Conservation (phyloP, 1,140 invertebrate genomes). For the Micrasema longulum region DNA sequence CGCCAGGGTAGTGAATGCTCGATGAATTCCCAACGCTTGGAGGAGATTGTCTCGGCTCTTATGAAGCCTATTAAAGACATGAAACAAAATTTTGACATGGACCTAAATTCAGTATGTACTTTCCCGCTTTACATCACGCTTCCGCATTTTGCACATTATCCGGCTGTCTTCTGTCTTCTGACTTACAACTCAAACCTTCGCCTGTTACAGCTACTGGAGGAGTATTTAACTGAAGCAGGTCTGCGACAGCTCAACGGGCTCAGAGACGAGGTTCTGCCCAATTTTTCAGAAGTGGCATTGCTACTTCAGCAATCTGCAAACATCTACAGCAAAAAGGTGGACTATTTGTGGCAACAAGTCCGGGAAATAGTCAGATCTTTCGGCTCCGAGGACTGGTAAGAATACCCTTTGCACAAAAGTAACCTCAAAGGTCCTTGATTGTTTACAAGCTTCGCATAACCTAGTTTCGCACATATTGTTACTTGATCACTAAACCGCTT, state of each 20-base stretch:
- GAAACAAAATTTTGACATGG: constrained; percentile 64
- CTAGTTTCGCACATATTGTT: too few species aligned
- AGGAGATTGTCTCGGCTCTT: constrained; percentile 65
- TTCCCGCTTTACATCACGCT: neutral
- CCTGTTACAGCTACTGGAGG: constrained; percentile 61
- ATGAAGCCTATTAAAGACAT: constrained; percentile 64
- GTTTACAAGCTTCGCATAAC: too few species aligned
- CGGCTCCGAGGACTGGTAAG: constrained; percentile 57
- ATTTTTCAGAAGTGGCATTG: constrained; percentile 63
- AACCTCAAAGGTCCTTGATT: too few species aligned
- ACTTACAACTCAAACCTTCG: neutral
- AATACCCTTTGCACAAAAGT: constrained; percentile 27
- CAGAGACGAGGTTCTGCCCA: constrained; percentile 54
- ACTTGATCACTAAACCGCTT: too few species aligned
- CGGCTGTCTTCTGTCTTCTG: too few species aligned
- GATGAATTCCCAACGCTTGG: constrained; percentile 64
- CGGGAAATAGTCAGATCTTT: constrained; percentile 57
- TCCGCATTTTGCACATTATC: too few species aligned
- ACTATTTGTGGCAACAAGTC: constrained; percentile 62
- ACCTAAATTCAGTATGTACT: constrained; percentile 62
- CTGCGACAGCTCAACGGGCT: constrained; percentile 60
- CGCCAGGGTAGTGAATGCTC: constrained; percentile 63
- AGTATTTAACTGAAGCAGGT: constrained; percentile 66
- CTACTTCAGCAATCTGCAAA: constrained; percentile 62
- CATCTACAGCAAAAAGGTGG: constrained; percentile 63